Evolutionary conservation across 2,113 vertebrate species (phyloP), one percentile per base, ranked within the genome.

Genomic region (Girardinichthys multiradiatus): DNA sequence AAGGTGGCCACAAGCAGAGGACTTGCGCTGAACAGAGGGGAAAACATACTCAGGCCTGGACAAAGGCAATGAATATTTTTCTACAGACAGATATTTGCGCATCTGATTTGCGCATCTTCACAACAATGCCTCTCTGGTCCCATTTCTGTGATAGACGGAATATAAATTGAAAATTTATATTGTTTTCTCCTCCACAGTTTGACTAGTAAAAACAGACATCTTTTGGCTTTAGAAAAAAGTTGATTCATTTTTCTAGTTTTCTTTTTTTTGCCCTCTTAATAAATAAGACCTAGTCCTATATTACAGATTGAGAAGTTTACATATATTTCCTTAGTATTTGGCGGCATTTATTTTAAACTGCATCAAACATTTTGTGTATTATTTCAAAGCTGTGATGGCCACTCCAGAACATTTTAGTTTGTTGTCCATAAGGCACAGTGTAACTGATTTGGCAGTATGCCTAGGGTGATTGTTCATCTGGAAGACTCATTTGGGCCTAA

Each of bases 101-200:
- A n/a, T n/a, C 72, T 73, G 77, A 86, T 82, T 73, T 71, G 77
- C 80, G 75, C 76, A 71, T 87, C 76, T 79, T 86, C 76, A 77
- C 77, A 75, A 85, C 81, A 60, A 76, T 76, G 70, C 77, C 80
- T 79, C 61, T 37, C 48, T 57, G 71, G 62, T 83, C 60, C 68
- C 51, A 87, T 89, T 86, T 80, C 77, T 58, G 37, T 90, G 88
- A 92, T 70, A 87, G 91, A 93, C 92, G 70, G 92, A 93, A 93
- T 92, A 92, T 92, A 93, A 93, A 93, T 92, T 88, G 90, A 89
- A 92, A 87, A 91, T 92, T 87, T 91, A 84, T 89, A 87, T 91
- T 90, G 84, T 91, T 81, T 87, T 87, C 64, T 86, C 27, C 76
- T 86, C 90, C 74, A 86, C 74, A 84, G 85, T 69, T 66, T 64